A percentile compares a stretch with the other conserved stretches of the same genome.
These are phyloP conservation scores for Fulmarus glacialis DNA, from an alignment of 2,113 vertebrate species.

Conservation along the genomic window DNA sequence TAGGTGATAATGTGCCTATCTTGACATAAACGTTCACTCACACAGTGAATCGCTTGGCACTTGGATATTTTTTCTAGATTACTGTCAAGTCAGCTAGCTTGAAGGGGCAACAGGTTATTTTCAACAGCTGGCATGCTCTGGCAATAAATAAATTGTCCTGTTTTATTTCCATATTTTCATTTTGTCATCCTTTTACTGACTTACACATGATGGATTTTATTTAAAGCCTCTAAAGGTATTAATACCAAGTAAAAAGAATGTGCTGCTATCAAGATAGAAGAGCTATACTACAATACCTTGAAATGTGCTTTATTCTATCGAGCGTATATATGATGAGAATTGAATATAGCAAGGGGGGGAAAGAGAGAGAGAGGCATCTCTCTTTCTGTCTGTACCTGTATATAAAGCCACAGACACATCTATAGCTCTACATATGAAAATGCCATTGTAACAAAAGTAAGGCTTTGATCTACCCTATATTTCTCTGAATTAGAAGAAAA, in stretches of 20 bases:
- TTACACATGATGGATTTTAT: background rate
- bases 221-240: background rate
- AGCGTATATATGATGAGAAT: background rate
- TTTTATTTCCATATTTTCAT: conserved; percentile 42
- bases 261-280: background rate
- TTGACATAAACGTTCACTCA: background rate
- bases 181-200: background rate
- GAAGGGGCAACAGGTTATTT: conserved; percentile 25
- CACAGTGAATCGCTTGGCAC: background rate
- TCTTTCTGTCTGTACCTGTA: background rate
- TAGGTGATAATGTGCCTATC: background rate
- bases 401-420: background rate
- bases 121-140: background rate
- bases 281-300: background rate
- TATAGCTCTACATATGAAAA: background rate
- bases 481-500: background rate
- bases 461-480: background rate
- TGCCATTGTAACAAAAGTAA: background rate
- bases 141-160: background rate
- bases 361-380: background rate
- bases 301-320: background rate
- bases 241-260: background rate
- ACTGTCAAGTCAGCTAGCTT: conserved; percentile 9
- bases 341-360: background rate
- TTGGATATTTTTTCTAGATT: background rate